These are phyloP conservation scores for Muraenolepis orangiensis DNA, from an alignment of 2,797 vertebrate genomes.

Conservation along the genomic window DNA sequence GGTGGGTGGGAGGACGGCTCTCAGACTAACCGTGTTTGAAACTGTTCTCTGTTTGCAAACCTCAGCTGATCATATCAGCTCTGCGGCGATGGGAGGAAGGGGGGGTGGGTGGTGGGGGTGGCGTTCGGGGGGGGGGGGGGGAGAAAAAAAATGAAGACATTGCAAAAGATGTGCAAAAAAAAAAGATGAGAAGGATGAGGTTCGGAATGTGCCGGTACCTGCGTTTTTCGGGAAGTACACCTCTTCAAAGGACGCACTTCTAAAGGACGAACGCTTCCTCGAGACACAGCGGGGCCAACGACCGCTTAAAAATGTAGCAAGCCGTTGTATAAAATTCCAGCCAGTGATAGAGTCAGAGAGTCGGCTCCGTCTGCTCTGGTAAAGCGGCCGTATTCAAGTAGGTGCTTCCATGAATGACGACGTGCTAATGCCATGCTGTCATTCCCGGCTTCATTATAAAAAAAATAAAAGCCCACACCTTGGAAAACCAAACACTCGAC, in stretches of 20 bases:
- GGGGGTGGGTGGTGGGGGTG: conserved; percentile 53
- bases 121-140: conserved; percentile 52
- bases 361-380: neutral
- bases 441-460: neutral
- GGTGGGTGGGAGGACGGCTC: conserved; percentile 51
- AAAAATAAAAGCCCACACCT: neutral
- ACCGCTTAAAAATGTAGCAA: conserved; percentile 39
- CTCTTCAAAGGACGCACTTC: conserved; percentile 57
- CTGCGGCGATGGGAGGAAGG: conserved; percentile 52
- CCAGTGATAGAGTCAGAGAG: neutral
- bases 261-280: conserved; percentile 42
- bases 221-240: conserved; percentile 46
- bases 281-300: conserved; percentile 30
- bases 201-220: conserved; percentile 62
- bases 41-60: conserved; percentile 56
- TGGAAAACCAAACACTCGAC: neutral
- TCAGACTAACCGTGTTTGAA: conserved; percentile 58
- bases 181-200: too few species aligned
- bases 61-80: conserved; percentile 65
- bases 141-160: conserved; percentile 51
- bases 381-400: neutral
- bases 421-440: neutral
- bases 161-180: conserved; percentile 58
- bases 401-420: neutral
- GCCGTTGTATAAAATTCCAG: conserved; percentile 15